Percentiles rank a stretch among this genome's conserved stretches.
Evolutionary conservation across 2,888 invertebrate genomes (phyloP).

Genomic region (Parapristionchus giblindavisi): DNA sequence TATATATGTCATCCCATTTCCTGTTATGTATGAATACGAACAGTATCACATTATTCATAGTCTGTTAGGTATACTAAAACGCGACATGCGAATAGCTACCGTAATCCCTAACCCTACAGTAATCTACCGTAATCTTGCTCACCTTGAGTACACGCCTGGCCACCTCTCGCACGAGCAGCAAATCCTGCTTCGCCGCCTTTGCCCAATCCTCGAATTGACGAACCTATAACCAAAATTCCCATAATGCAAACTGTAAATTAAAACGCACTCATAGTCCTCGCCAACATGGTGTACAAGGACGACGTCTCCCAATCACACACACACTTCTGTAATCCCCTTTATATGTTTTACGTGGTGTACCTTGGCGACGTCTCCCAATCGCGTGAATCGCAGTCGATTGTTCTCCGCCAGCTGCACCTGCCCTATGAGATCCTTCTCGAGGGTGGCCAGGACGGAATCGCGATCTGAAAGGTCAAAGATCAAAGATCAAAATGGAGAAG

Average conservation of each 20-base stretch:
- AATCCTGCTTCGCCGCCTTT: slow-evolving; percentile 84
- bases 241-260: too few species aligned
- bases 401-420: slow-evolving; percentile 56
- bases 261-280: too few species aligned
- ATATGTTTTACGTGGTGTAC: slow-evolving; percentile 71
- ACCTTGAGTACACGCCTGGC: slow-evolving; percentile 71
- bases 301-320: neutral
- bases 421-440: slow-evolving; percentile 56
- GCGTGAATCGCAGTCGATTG: slow-evolving; percentile 87
- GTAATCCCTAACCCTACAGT: too few species aligned
- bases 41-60: too few species aligned
- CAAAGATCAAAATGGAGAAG: neutral
- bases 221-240: slow-evolving; percentile 38
- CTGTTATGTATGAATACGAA: too few species aligned
- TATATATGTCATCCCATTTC: too few species aligned
- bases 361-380: slow-evolving; percentile 87
- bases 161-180: slow-evolving; percentile 84
- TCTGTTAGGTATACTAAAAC: too few species aligned
- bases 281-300: too few species aligned
- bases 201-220: slow-evolving; percentile 80
- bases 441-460: slow-evolving; percentile 47
- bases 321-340: neutral
- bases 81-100: too few species aligned
- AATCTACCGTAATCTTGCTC: neutral
- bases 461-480: slow-evolving; percentile 40